Percentiles rank a stretch among this genome's conserved stretches.
phyloP scores from a whole-genome alignment of 2,888 invertebrate genomes.

The Glaucopsyche alexis region DNA sequence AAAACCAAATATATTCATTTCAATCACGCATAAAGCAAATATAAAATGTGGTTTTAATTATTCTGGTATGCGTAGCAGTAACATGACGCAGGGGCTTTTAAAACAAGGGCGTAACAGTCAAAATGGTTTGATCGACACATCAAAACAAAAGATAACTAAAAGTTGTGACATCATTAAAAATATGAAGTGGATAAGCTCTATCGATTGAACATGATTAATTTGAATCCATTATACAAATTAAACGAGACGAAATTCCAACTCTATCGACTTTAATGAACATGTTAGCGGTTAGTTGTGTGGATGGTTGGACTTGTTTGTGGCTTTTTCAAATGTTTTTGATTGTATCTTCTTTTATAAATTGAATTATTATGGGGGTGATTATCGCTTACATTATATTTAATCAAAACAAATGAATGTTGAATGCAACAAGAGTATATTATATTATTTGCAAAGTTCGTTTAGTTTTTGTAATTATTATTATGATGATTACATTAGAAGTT shows the following conservation, averaged over 20 bases:
- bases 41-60: slow-evolving; percentile 9
- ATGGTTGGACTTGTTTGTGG: slow-evolving; percentile 31
- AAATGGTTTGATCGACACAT: background rate
- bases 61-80: background rate
- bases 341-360: background rate
- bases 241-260: slow-evolving; percentile 38
- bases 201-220: slow-evolving; percentile 46
- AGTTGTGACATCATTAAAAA: slow-evolving; percentile 32
- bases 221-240: slow-evolving; percentile 46
- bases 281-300: slow-evolving; percentile 38
- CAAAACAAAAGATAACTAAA: slow-evolving; percentile 13
- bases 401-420: no score
- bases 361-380: no score
- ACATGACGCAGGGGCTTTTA: background rate
- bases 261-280: slow-evolving; percentile 39
- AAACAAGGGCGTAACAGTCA: background rate
- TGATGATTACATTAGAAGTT: no score
- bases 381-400: no score
- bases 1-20: no score
- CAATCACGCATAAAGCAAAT: slow-evolving; percentile 17
- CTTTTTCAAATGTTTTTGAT: slow-evolving; percentile 32
- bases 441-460: no score
- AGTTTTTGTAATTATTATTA: no score
- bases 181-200: slow-evolving; percentile 30
- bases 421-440: no score